These are phyloP conservation scores for Carassius carassius DNA, from an alignment of 2,113 vertebrate genomes.

Conservation along the genomic window DNA sequence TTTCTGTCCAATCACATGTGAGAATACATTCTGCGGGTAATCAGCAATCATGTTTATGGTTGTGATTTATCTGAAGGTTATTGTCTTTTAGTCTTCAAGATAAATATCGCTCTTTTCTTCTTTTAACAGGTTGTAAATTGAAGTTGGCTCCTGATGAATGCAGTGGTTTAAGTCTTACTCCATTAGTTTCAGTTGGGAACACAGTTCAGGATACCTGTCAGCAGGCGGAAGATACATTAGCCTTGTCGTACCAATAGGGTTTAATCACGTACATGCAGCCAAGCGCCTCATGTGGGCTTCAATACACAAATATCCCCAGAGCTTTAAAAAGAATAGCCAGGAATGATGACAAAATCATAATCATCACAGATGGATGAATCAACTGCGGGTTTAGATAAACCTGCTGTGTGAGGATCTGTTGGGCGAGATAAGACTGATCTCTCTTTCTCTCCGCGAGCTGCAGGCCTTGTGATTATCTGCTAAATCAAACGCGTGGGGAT, in stretches of 20 bases:
- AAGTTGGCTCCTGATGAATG: background rate
- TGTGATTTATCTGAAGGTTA: background rate
- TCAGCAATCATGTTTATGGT: background rate
- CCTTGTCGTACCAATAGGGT: background rate
- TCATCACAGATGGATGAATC: constrained; percentile 66
- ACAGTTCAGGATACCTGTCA: constrained; percentile 19
- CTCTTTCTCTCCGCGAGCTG: constrained; percentile 55
- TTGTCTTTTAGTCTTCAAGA: background rate
- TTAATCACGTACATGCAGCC: constrained; percentile 18
- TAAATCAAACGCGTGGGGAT: constrained; percentile 42
- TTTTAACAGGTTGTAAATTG: background rate
- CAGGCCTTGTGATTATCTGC: constrained; percentile 40
- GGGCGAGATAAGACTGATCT: constrained; percentile 68
- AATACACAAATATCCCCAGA: constrained; percentile 30
- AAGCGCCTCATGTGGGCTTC: constrained; percentile 19
- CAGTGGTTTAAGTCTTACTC: constrained; percentile 18
- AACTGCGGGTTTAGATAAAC: constrained; percentile 66
- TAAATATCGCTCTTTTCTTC: background rate
- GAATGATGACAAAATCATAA: constrained; percentile 50
- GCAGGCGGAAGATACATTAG: constrained; percentile 7
- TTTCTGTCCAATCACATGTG: background rate
- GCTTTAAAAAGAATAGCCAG: constrained; percentile 21
- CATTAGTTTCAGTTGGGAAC: constrained; percentile 32
- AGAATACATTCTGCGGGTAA: background rate
- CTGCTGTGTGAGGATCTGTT: constrained; percentile 66